Evolutionary conservation across 2,797 vertebrate genomes (phyloP).

Genomic region (Sebastes jordani): DNA sequence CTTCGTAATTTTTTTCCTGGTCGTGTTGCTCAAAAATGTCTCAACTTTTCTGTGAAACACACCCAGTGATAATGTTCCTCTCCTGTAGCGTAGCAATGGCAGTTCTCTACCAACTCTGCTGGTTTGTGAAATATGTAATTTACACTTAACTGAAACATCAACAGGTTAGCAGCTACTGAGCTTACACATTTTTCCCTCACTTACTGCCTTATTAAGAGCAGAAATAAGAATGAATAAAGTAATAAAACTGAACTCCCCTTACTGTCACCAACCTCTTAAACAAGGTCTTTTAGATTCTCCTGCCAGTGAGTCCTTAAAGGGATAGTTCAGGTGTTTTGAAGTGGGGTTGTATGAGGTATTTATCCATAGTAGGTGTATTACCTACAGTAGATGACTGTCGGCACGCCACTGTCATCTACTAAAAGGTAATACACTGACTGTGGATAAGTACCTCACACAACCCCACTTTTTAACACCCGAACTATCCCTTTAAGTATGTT

Average conservation of each 20-base stretch:
- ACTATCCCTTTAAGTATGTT: neutral
- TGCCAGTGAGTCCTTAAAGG: neutral
- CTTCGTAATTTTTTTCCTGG: neutral
- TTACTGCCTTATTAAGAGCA: neutral
- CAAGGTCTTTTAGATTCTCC: neutral
- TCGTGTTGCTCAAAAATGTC: neutral
- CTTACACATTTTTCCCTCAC: neutral
- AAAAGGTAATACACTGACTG: too few relatives aligned
- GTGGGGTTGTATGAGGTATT: too few relatives aligned
- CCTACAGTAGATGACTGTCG: too few relatives aligned
- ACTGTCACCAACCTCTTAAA: neutral
- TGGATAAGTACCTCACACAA: too few relatives aligned
- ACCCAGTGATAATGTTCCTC: neutral
- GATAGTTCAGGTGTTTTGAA: too few relatives aligned
- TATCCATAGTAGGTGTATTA: too few relatives aligned
- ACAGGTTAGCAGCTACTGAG: neutral
- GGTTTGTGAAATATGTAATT: neutral
- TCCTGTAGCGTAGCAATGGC: neutral
- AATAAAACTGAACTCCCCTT: neutral
- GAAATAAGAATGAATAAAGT: neutral
- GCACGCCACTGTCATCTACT: too few relatives aligned
- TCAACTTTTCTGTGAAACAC: neutral
- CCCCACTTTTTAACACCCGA: fast-evolving
- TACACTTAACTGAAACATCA: neutral
- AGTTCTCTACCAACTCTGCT: neutral